Base-by-base conservation (phyloP, 2,888 invertebrate species). In the Monoplex corrugatus region DNA sequence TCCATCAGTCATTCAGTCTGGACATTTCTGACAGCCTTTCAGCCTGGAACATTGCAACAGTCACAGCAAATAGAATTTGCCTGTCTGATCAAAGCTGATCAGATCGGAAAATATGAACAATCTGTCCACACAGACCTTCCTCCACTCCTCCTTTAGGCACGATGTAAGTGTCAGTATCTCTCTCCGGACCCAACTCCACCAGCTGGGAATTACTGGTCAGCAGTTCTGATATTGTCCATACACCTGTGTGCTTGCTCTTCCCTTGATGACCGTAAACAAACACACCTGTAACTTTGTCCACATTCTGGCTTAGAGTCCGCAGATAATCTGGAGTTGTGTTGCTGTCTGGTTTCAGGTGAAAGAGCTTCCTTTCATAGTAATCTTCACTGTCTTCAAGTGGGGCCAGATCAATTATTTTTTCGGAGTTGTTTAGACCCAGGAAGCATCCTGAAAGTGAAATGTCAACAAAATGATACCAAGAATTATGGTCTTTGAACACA, bases 181-280 rank as follows among this genome's bases (percentile, higher is more conserved):
- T 89, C 6, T 91, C 92, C 0, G 93, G 94, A 57, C 92, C 93
- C 1, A 93, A 87, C 89, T 94, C 93, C 0, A 91, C 45, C 50
- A 94, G 90, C 90, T 94, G 93, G 83, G 90, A 91, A 90, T 93
- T 94, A 88, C 94, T 94, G 50, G 91, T 91, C 28, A 93, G 89
- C 35, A 94, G 91, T n/a, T 93, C 92, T 57, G 91, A 89, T 0
- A 93, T 91, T 80, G 91, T 90, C 94, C 94, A 94, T 8, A 92
- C 88, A 3, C 93, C 93, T 0, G 93, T 91, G 88, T 93, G 90
- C 85, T 92, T 92, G 89, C 94, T 94, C 88, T 94, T 94, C 3
- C 94, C 94, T 87, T 94, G 94, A 63, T 93, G 93, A 6, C 91
- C 93, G 90, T 92, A 94, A 57, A 94, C 93, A 88, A 92, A 89